Percentiles rank a stretch among this genome's conserved stretches.
Evolutionary conservation across 2,888 invertebrate species (phyloP).

Genomic region (Pycnomerus fuliginosus): DNA sequence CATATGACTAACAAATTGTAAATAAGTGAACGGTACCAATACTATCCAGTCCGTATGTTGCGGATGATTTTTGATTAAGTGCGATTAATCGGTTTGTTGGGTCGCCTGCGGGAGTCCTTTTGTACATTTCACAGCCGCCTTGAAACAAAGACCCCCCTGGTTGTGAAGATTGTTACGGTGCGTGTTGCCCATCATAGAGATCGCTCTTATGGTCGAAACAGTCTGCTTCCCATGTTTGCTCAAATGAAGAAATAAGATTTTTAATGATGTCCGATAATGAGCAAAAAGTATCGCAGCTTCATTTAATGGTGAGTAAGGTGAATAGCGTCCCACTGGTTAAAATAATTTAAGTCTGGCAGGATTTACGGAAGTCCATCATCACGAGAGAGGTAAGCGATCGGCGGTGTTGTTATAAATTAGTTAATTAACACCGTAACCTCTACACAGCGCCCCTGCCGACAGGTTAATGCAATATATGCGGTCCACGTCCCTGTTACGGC

Average conservation of each 20-base stretch:
- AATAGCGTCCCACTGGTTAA: conserved; percentile 35
- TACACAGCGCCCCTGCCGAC: conserved; percentile 38
- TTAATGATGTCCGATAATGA: conserved; percentile 9
- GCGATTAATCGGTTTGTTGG: conserved; percentile 8
- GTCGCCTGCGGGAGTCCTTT: conserved; percentile 1
- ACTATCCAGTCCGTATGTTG: too few relatives aligned
- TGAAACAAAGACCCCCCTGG: conserved; percentile 3
- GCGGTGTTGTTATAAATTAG: conserved; percentile 44
- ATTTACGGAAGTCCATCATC: conserved; percentile 31
- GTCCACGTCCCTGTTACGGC: conserved; percentile 22
- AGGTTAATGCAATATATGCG: conserved; percentile 40
- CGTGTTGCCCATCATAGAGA: conserved; percentile 7
- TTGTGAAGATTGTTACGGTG: not conserved
- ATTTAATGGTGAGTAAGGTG: conserved; percentile 27
- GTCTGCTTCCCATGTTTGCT: too few relatives aligned
- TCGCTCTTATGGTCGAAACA: conserved; percentile 16
- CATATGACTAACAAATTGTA: too few relatives aligned
- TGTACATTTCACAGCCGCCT: conserved; percentile 1
- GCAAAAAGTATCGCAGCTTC: conserved; percentile 14
- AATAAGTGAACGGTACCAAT: too few relatives aligned
- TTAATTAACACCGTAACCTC: conserved; percentile 47
- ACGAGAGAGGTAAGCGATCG: conserved; percentile 25
- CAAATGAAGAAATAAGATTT: conserved; percentile 14
- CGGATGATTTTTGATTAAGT: too few relatives aligned
- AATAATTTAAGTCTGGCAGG: conserved; percentile 29